Base-by-base conservation (phyloP, 2,797 vertebrate species). In the Hemibagrus guttatus region DNA sequence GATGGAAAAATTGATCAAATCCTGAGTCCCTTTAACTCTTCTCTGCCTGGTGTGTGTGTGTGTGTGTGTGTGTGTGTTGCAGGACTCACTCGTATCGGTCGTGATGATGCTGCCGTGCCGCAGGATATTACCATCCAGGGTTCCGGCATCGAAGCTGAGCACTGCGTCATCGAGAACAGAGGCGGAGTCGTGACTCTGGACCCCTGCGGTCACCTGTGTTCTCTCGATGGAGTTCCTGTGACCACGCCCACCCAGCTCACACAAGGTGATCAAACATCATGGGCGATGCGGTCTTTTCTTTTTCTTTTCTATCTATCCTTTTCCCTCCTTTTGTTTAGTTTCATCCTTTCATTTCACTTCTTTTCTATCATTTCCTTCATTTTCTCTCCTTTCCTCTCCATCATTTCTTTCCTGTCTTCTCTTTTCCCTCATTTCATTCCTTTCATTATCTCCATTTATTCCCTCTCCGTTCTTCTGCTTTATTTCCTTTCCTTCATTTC, bases 121-220 rank as follows among this genome's bases (percentile, higher is more conserved):
- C 96, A 96, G 87, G 95, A 96, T 84, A 96, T 96, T 87, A 94
- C 90, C 3, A 91, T 96, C 66, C 93, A 96, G 81, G 96, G 96
- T 11, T 90, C 93, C 0, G 96, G 95, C 23, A 92, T 96, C 14
- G 95, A 95, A 84, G 94, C 95, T 1, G 95, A 96, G 86, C 96
- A 96, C 88, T 96, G 96, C 74, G 86, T 94, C 46, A 96, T 96
- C 76, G 59, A 95, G 85, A 96, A 95, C 92, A 92, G 92, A 92
- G 93, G 88, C 90, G 96, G 92, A 13, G 91, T 95, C 31, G 92
- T 96, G 89, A 96, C 93, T 61, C 91, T 96, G 71, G 94, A 96
- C 91, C 96, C 96, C 19, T 96, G 96, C 26, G 95, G 94, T 83
- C 93, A 96, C 89, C 93, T 92, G 59, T 96, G 96, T 92, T 95